Conservation (phyloP, 2,888 invertebrate genomes). For the Disparrhopalites patrizii region DNA sequence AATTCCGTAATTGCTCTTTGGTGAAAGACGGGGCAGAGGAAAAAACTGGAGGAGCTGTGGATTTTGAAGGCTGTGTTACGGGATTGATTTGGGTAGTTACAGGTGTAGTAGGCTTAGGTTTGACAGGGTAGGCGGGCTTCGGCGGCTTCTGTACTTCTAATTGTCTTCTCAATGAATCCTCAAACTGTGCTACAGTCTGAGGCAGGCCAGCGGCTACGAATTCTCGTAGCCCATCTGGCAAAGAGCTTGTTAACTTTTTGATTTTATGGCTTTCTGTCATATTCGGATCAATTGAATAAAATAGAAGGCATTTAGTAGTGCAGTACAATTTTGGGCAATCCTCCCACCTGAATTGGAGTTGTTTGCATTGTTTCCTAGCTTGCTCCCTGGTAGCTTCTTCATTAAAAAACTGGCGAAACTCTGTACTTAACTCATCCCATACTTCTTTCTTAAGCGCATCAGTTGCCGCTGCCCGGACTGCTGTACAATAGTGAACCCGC, state of each 20-base stretch:
- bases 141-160: not conserved
- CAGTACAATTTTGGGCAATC: not conserved
- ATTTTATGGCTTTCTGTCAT: not conserved
- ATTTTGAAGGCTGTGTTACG: not conserved
- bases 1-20: not conserved
- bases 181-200: not conserved
- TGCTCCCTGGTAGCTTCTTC: not conserved
- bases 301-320: not conserved
- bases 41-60: too few species aligned
- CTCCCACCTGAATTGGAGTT: not conserved
- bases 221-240: not conserved
- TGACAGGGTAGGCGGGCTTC: not conserved
- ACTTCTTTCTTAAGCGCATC: not conserved
- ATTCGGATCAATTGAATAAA: not conserved
- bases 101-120: not conserved
- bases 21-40: not conserved
- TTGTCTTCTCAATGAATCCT: not conserved
- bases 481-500: too few species aligned
- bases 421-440: not conserved
- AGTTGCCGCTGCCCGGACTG: not conserved
- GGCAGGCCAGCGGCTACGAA: not conserved
- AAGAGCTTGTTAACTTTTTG: not conserved
- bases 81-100: not conserved
- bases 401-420: not conserved
- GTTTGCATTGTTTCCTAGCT: not conserved